Percentiles rank a stretch among this genome's conserved stretches.
Evolutionary conservation across 2,888 invertebrate species (phyloP).

Genomic region (Mimachlamys varia): DNA sequence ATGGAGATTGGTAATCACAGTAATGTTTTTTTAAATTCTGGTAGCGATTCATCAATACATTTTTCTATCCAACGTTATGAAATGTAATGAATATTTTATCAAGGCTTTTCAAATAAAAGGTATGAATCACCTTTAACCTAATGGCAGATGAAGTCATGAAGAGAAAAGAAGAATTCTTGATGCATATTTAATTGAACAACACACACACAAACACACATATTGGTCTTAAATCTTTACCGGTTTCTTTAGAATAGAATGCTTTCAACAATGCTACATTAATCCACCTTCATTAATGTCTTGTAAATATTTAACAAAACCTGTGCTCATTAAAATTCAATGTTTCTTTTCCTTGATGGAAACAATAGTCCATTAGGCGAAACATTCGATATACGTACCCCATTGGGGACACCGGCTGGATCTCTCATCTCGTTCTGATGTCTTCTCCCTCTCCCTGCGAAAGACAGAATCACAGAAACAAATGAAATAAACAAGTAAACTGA

Average conservation of each 20-base stretch:
- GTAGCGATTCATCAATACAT: not conserved
- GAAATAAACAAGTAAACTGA: not conserved
- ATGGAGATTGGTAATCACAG: not conserved
- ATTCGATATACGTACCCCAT: not conserved
- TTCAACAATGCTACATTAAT: not conserved
- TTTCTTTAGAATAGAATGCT: not conserved
- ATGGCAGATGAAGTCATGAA: not conserved
- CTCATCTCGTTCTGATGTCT: constrained; percentile 1
- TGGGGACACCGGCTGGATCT: not conserved
- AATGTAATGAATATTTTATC: not conserved
- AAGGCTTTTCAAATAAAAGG: not conserved
- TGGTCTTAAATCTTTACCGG: not conserved
- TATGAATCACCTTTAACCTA: not conserved
- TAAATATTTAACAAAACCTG: too few relatives aligned
- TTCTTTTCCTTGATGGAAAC: not conserved
- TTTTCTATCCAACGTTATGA: not conserved
- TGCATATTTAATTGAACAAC: not conserved
- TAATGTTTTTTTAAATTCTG: not conserved
- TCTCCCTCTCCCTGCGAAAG: not conserved
- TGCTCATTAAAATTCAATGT: not conserved
- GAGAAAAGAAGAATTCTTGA: not conserved
- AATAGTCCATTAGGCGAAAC: not conserved
- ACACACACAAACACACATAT: not conserved
- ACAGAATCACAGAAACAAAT: not conserved
- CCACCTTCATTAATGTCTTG: too few relatives aligned